phyloP scores from a whole-genome alignment of 64 coral and sea anemone genomes.

The Anthopleura sola region DNA sequence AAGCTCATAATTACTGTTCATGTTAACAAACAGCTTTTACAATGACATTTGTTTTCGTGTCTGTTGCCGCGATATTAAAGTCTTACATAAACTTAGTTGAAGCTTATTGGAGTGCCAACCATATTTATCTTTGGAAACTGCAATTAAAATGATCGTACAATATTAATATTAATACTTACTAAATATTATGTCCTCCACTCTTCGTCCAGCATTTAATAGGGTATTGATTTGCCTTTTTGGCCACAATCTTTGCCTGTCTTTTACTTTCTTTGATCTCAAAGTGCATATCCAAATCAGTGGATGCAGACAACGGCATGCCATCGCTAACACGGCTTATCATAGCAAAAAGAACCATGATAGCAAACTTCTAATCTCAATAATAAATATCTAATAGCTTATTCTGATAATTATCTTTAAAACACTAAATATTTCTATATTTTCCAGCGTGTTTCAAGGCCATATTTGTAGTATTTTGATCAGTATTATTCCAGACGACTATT shows the following conservation, averaged over 20 bases:
- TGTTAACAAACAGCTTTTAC: too few relatives aligned
- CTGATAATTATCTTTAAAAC: neutral
- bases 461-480: neutral
- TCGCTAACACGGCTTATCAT: slow-evolving; percentile 83
- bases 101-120: neutral
- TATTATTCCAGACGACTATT: neutral
- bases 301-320: slow-evolving; percentile 79
- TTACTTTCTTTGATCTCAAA: slow-evolving; percentile 93
- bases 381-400: neutral
- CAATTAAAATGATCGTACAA: too few relatives aligned
- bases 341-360: slow-evolving; percentile 84
- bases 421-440: neutral
- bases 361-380: neutral
- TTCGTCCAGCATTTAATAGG: slow-evolving; percentile 76
- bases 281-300: slow-evolving; percentile 83
- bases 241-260: slow-evolving; percentile 67
- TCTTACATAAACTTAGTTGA: too few relatives aligned
- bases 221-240: slow-evolving; percentile 80
- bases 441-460: neutral
- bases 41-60: too few relatives aligned
- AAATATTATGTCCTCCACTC: slow-evolving; percentile 71
- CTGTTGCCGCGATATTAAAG: too few relatives aligned
- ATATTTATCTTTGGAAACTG: neutral
- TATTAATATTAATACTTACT: slow-evolving; percentile 60
- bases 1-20: too few relatives aligned